A percentile compares a stretch with the other conserved stretches of the same genome.
phyloP scores from a whole-genome alignment of 2,113 vertebrate species.

The Chloebia gouldiae region DNA sequence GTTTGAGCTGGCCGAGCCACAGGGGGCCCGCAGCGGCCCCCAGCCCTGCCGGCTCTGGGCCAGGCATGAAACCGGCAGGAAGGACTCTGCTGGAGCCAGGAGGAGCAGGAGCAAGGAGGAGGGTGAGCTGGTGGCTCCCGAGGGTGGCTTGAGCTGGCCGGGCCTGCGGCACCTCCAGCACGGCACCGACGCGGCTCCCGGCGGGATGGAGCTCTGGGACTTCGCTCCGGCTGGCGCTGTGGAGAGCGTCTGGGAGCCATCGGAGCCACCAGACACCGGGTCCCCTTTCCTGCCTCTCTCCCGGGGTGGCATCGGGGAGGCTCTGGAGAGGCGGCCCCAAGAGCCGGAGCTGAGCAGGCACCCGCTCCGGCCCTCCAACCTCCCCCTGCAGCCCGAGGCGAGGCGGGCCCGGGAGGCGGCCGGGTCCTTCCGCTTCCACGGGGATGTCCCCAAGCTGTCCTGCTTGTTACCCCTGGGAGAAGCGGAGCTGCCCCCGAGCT shows the following conservation, averaged over 20 bases:
- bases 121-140: conserved; percentile 11
- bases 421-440: conserved; percentile 17
- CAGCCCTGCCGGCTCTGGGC: conserved; percentile 17
- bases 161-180: conserved; percentile 44
- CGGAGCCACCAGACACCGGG: neutral
- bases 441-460: conserved; percentile 27
- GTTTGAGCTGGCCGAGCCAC: conserved; percentile 73
- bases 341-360: conserved; percentile 38
- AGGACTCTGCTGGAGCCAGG: conserved; percentile 44
- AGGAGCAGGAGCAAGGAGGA: conserved; percentile 44
- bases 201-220: conserved; percentile 5
- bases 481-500: conserved; percentile 37
- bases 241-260: neutral
- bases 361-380: conserved; percentile 67
- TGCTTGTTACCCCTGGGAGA: conserved; percentile 51
- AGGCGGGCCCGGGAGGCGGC: conserved; percentile 61
- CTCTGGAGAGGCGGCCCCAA: neutral
- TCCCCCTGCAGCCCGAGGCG: conserved; percentile 68
- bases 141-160: conserved; percentile 44
- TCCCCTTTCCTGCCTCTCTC: conserved; percentile 16
- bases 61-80: conserved; percentile 21
- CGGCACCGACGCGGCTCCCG: fast-evolving
- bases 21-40: conserved; percentile 34
- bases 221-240: fast-evolving
- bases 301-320: neutral